A percentile compares a stretch with the other conserved stretches of the same genome.
Conservation (phyloP, 2,797 vertebrate genomes). For the Eospalax fontanierii region DNA sequence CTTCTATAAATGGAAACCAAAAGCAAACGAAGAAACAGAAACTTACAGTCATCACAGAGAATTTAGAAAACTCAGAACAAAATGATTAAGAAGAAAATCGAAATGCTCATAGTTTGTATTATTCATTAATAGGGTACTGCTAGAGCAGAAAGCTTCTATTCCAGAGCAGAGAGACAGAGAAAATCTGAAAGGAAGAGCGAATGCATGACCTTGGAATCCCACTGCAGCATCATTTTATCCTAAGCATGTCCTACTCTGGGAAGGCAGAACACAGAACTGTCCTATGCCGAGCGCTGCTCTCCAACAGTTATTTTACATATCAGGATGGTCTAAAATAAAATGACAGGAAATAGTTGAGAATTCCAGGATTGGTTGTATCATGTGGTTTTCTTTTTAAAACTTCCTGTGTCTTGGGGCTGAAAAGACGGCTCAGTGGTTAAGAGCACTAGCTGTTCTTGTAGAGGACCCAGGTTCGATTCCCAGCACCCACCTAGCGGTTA, state of each 20-base stretch:
- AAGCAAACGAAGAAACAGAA: background rate
- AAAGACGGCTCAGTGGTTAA: no score
- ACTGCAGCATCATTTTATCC: background rate
- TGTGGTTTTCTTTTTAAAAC: constrained; percentile 22
- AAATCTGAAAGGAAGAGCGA: background rate
- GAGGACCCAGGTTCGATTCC: no score
- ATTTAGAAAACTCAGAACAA: background rate
- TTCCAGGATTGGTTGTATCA: background rate
- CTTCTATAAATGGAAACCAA: background rate
- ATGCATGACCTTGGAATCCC: background rate
- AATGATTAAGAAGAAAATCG: constrained; percentile 48
- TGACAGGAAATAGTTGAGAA: constrained; percentile 4
- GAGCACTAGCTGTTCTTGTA: no score
- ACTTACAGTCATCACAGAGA: constrained; percentile 10
- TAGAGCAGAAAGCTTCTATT: constrained; percentile 33
- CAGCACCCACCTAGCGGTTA: no score
- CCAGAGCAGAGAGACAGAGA: background rate
- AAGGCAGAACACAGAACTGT: background rate
- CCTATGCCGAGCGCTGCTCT: background rate
- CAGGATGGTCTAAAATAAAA: constrained; percentile 55
- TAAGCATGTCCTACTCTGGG: background rate
- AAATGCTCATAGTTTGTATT: background rate
- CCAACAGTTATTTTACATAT: constrained; percentile 10
- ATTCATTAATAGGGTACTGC: constrained; percentile 37
- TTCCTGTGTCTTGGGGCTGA: constrained; percentile 1